Percentiles rank a stretch among this genome's conserved stretches.
Conservation (phyloP, 2,888 invertebrate genomes). For the Stegophylla sp. region DNA sequence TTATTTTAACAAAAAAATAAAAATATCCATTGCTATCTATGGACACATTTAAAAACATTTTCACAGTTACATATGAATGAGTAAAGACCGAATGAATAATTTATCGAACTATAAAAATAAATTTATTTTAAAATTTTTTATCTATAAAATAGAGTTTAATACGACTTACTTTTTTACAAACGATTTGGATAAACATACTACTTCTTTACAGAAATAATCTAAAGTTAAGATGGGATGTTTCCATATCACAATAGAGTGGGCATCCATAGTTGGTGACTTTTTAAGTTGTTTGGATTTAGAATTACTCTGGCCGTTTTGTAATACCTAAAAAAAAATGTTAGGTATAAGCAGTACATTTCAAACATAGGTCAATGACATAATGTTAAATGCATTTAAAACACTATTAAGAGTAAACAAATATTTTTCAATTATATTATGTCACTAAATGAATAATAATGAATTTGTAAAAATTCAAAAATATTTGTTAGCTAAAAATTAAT, state of each 20-base stretch:
- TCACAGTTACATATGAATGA: too few species aligned
- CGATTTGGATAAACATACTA: slow-evolving; percentile 54
- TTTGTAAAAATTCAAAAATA: too few species aligned
- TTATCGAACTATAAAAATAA: too few species aligned
- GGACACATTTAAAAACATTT: too few species aligned
- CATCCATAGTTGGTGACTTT: slow-evolving; percentile 57
- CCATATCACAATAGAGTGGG: slow-evolving; percentile 75
- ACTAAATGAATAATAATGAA: not conserved
- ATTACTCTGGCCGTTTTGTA: slow-evolving; percentile 51
- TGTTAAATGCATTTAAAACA: slow-evolving; percentile 13
- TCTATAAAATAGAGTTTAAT: not conserved
- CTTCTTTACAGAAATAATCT: slow-evolving; percentile 80
- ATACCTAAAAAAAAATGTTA: slow-evolving; percentile 44
- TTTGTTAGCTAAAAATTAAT: too few species aligned
- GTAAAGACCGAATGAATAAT: too few species aligned
- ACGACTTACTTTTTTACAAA: slow-evolving; percentile 59
- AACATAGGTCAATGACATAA: not conserved
- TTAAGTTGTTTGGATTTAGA: slow-evolving; percentile 55
- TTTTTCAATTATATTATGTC: too few species aligned
- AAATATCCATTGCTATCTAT: too few species aligned
- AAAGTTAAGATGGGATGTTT: slow-evolving; percentile 79
- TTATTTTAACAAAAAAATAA: too few species aligned
- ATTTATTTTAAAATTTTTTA: slow-evolving; percentile 5
- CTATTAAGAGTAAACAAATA: too few species aligned
- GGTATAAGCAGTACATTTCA: slow-evolving; percentile 32